Evolutionary conservation across 1,140 invertebrate species (phyloP).

Genomic region (Neodiprion lecontei): DNA sequence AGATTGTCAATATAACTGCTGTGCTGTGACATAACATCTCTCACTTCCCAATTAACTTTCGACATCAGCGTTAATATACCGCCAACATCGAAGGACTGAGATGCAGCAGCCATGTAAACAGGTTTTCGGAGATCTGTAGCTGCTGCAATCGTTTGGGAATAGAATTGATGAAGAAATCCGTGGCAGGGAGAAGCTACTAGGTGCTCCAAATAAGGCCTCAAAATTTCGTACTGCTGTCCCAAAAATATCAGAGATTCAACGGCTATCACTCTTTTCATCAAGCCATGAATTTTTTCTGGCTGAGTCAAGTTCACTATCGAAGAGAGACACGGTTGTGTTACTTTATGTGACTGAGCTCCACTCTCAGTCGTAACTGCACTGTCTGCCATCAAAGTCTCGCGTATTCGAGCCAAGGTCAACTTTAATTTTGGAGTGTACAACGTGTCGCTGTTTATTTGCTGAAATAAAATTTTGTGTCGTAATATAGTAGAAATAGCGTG

Average conservation of each 20-base stretch:
- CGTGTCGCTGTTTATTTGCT: constrained; percentile 62
- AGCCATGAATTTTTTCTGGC: constrained; percentile 77
- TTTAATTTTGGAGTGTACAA: constrained; percentile 75
- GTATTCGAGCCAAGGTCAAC: constrained; percentile 77
- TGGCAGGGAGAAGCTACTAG: constrained; percentile 64
- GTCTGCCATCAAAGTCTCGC: constrained; percentile 69
- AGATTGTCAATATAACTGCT: constrained; percentile 85
- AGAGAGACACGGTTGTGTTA: constrained; percentile 72
- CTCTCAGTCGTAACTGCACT: constrained; percentile 52
- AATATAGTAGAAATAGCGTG: background rate
- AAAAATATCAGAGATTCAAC: constrained; percentile 93
- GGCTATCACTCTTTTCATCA: constrained; percentile 87
- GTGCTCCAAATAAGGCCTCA: constrained; percentile 83
- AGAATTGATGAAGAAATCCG: constrained; percentile 73
- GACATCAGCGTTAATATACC: constrained; percentile 84
- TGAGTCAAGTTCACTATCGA: constrained; percentile 75
- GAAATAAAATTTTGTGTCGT: constrained; percentile 23
- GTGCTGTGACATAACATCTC: constrained; percentile 95
- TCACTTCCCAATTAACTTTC: constrained; percentile 95
- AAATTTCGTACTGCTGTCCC: constrained; percentile 82
- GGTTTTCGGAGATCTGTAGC: constrained; percentile 79
- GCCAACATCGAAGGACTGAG: constrained; percentile 80
- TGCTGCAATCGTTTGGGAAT: constrained; percentile 73
- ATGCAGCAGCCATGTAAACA: constrained; percentile 84
- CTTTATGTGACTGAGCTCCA: constrained; percentile 48